A percentile compares a stretch with the other conserved stretches of the same genome.
These are phyloP conservation scores for Indicator maculatus DNA, from an alignment of 2,113 vertebrate species.

Conservation along the genomic window DNA sequence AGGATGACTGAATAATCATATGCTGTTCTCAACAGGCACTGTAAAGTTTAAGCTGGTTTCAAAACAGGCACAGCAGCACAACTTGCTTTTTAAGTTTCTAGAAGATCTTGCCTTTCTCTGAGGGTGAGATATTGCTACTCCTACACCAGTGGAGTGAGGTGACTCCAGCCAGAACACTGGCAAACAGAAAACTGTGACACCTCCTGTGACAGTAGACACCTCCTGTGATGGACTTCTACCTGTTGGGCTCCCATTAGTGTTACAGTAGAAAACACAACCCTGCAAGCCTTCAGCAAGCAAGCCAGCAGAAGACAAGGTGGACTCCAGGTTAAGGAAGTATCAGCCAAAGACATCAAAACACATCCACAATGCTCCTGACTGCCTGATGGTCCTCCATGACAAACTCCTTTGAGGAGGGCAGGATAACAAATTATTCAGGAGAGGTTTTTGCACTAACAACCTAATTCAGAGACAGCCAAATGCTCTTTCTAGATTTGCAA, in stretches of 20 bases:
- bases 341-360: background rate
- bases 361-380: background rate
- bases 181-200: background rate
- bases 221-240: accelerated
- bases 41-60: background rate
- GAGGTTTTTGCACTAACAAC: background rate
- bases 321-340: background rate
- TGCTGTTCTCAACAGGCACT: background rate
- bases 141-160: background rate
- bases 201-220: accelerated
- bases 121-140: too few relatives aligned
- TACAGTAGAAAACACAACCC: background rate
- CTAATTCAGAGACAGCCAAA: background rate
- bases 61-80: background rate
- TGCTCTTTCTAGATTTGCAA: background rate
- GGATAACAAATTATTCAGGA: background rate
- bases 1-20: background rate
- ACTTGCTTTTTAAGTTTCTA: background rate
- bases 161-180: background rate
- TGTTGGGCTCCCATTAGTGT: background rate
- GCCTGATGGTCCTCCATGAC: background rate
- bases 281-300: background rate
- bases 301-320: background rate
- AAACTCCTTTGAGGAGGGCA: background rate
- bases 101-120: background rate